Conservation (phyloP, 2,888 invertebrate species). For the Xiphydria camelus region DNA sequence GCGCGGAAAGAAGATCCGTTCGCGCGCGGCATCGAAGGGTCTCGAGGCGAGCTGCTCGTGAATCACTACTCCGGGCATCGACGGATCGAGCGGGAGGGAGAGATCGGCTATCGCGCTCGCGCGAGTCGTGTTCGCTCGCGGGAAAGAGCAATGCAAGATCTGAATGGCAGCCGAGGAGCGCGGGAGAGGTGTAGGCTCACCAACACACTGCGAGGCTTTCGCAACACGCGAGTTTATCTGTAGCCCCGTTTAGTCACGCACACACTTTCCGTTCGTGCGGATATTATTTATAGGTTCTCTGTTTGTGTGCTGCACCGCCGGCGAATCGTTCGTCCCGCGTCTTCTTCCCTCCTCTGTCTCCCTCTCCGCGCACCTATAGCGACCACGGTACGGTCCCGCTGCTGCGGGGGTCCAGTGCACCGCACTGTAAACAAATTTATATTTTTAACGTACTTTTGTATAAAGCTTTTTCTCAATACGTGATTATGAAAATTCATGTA, state of each 20-base stretch:
- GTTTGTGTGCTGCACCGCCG: not conserved
- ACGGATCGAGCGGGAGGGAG: no score
- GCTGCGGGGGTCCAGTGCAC: no score
- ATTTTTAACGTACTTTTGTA: no score
- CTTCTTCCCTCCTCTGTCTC: not conserved
- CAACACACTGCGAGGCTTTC: not conserved
- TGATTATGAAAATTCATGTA: no score
- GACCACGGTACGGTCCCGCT: not conserved
- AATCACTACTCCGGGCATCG: no score
- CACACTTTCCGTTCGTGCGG: constrained; percentile 11
- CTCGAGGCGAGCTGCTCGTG: no score
- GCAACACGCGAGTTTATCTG: constrained; percentile 20
- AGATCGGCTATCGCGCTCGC: no score
- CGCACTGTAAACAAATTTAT: no score
- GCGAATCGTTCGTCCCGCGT: not conserved
- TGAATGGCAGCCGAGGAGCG: not conserved
- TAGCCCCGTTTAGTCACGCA: constrained; percentile 18
- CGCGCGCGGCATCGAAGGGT: no score
- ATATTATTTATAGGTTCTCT: constrained; percentile 21
- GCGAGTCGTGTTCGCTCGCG: no score
- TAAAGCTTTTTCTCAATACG: no score
- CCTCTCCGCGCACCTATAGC: not conserved
- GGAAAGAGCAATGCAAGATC: not conserved
- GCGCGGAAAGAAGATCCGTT: no score
- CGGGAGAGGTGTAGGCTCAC: not conserved